Conservation (phyloP, 2,113 vertebrate genomes). For the Hypomesus transpacificus region DNA sequence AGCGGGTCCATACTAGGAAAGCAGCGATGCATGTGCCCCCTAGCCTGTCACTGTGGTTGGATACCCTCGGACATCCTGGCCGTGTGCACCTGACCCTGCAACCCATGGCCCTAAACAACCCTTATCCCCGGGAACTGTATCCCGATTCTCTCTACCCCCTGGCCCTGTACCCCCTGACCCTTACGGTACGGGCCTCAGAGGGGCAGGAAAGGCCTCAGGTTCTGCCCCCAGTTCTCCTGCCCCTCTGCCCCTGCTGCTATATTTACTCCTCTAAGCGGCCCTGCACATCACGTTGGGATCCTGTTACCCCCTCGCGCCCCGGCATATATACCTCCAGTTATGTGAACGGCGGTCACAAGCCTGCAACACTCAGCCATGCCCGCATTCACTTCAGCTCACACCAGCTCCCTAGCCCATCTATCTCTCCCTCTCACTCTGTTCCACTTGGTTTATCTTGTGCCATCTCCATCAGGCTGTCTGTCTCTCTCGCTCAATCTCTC, state of each 20-base stretch:
- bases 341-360: constrained; percentile 63
- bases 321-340: constrained; percentile 49
- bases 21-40: constrained; percentile 16
- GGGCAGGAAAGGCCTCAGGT: constrained; percentile 24
- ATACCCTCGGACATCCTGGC: too few species aligned
- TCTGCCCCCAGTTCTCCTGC: constrained; percentile 16
- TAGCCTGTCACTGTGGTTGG: too few species aligned
- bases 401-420: constrained; percentile 39
- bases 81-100: too few species aligned
- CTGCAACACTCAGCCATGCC: constrained; percentile 41
- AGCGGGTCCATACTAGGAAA: constrained; percentile 60
- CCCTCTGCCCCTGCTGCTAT: constrained; percentile 54
- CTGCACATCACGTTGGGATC: constrained; percentile 67
- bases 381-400: constrained; percentile 53
- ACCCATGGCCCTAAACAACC: too few species aligned
- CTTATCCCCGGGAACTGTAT: too few species aligned
- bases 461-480: constrained; percentile 12
- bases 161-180: too few species aligned
- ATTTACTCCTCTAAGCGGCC: constrained; percentile 66
- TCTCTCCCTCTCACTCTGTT: constrained; percentile 26
- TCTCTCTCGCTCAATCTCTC: constrained; percentile 10
- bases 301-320: constrained; percentile 62
- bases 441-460: neutral
- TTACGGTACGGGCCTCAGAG: constrained; percentile 23
- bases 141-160: too few species aligned